These are phyloP conservation scores for Condylura cristata DNA, from an alignment of 2,113 vertebrate genomes.

Conservation along the genomic window DNA sequence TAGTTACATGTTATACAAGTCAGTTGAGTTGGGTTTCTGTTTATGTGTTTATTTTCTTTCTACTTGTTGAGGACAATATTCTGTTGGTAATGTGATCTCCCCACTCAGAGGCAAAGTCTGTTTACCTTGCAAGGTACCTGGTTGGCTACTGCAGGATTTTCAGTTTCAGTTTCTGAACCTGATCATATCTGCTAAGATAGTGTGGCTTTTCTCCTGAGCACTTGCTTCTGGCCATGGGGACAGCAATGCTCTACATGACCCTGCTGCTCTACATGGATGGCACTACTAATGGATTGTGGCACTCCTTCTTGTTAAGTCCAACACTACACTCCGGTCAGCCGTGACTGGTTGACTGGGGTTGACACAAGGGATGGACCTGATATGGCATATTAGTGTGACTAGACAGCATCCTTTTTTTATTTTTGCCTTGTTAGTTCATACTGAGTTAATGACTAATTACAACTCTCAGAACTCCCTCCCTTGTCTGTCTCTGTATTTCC, in stretches of 20 bases:
- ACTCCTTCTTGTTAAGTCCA: neutral
- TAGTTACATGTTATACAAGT: neutral
- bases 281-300: neutral
- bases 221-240: neutral
- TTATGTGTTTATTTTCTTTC: too few relatives aligned
- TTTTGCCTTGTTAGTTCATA: slow-evolving; percentile 3
- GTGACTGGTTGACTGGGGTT: neutral
- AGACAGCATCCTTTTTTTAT: neutral
- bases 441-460: neutral
- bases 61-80: neutral
- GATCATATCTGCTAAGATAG: neutral
- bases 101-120: too few relatives aligned
- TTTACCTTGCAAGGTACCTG: neutral
- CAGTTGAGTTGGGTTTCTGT: neutral
- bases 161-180: neutral
- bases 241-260: fast-evolving
- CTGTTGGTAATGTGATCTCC: neutral
- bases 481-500: neutral
- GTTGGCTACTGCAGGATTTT: neutral
- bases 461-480: neutral
- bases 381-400: neutral
- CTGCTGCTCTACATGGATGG: neutral
- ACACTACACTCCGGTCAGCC: neutral
- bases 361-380: neutral
- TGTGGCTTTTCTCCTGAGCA: neutral